phyloP scores from a whole-genome alignment of 1,140 invertebrate species.

The Pectinophora gossypiella region DNA sequence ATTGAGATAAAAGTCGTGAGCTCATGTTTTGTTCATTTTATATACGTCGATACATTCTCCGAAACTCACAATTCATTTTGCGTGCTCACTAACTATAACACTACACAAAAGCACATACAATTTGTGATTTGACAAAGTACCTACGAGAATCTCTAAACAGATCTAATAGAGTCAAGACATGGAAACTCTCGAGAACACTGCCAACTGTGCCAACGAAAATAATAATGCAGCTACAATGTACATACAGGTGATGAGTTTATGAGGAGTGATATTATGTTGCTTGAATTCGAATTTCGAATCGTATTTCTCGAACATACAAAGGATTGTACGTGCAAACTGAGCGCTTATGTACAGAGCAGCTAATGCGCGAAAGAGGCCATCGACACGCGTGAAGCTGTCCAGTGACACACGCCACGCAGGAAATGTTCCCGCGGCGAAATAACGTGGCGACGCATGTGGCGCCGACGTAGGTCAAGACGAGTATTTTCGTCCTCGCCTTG shows the following conservation, averaged over 20 bases:
- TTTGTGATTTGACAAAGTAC: not conserved
- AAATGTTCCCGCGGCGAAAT: constrained; percentile 29
- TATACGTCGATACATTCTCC: too few relatives aligned
- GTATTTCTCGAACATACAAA: too few relatives aligned
- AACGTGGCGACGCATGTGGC: constrained; percentile 35
- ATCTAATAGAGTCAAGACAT: not conserved
- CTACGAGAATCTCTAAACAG: not conserved
- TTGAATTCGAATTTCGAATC: too few relatives aligned
- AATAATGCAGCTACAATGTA: not conserved
- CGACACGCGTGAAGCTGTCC: constrained; percentile 10
- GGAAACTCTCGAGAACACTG: not conserved
- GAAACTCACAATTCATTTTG: not conserved
- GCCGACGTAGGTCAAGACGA: constrained; percentile 57
- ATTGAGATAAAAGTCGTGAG: too few relatives aligned
- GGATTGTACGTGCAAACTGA: too few relatives aligned
- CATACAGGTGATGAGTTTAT: too few relatives aligned
- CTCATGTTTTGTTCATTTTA: too few relatives aligned
- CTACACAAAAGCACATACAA: not conserved
- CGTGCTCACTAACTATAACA: not conserved
- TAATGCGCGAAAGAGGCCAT: constrained; percentile 16
- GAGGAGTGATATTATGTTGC: too few relatives aligned
- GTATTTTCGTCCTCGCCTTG: constrained; percentile 68
- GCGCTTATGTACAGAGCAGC: too few relatives aligned
- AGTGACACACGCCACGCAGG: constrained; percentile 4
- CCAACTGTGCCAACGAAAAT: not conserved